Percentiles rank a stretch among this genome's conserved stretches.
Evolutionary conservation across 2,113 vertebrate genomes (phyloP).

Genomic region (Lepus timidus): DNA sequence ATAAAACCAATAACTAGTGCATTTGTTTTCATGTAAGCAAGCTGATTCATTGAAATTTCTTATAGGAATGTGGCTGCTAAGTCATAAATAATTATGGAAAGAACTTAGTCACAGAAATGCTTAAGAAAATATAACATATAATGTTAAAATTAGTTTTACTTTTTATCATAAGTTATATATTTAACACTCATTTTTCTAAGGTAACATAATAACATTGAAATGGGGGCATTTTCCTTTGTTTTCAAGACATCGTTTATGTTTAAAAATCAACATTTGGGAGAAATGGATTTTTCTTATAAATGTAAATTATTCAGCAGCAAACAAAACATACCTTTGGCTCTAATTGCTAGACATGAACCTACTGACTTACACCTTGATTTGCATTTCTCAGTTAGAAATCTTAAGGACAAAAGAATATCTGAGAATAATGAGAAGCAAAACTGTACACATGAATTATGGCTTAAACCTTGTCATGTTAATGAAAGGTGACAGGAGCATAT

Average conservation of each 20-base stretch:
- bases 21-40: neutral
- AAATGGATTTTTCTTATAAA: neutral
- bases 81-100: neutral
- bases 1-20: neutral
- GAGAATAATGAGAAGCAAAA: slow-evolving; percentile 75
- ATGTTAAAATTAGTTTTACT: neutral
- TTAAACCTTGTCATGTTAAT: slow-evolving; percentile 82
- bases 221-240: neutral
- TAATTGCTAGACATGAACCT: slow-evolving; percentile 2
- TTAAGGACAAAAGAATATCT: slow-evolving; percentile 57
- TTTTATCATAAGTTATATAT: neutral
- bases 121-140: neutral
- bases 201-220: neutral
- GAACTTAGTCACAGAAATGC: neutral
- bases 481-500: slow-evolving; percentile 70
- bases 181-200: neutral
- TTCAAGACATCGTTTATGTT: too few relatives aligned
- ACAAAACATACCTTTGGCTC: neutral
- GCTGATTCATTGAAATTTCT: neutral
- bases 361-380: neutral
- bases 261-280: neutral
- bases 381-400: slow-evolving; percentile 51
- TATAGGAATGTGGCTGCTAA: accelerated
- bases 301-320: slow-evolving; percentile 3
- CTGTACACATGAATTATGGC: slow-evolving; percentile 65